A percentile compares a stretch with the other conserved stretches of the same genome.
Evolutionary conservation across 2,888 invertebrate species (phyloP).

Genomic region (Amblyteles armatorius): DNA sequence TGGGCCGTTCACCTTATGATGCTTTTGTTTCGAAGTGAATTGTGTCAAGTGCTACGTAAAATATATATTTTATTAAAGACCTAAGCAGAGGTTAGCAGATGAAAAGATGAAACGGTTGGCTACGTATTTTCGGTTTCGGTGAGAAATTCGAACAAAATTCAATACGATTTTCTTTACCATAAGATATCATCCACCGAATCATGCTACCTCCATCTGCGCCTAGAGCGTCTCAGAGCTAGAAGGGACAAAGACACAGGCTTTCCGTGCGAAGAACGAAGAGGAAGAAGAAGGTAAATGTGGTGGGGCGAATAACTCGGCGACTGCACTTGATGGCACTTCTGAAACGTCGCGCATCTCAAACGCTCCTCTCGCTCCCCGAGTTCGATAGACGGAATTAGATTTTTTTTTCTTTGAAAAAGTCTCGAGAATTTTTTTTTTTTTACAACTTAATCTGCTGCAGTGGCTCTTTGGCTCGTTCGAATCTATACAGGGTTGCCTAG

Average conservation of each 20-base stretch:
- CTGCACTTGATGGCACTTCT: conserved; percentile 59
- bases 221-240: neutral
- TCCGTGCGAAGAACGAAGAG: conserved; percentile 5
- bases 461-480: conserved; percentile 40
- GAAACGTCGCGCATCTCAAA: conserved; percentile 55
- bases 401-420: conserved; percentile 17
- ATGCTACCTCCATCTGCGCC: neutral
- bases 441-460: conserved; percentile 6
- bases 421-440: conserved; percentile 11
- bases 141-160: neutral
- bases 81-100: neutral
- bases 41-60: neutral
- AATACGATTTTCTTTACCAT: too few species aligned
- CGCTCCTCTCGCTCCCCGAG: conserved; percentile 41
- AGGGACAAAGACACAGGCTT: neutral
- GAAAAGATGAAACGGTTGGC: neutral
- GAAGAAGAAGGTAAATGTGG: conserved; percentile 25
- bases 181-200: neutral
- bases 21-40: neutral
- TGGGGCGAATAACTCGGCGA: conserved; percentile 54
- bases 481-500: conserved; percentile 50
- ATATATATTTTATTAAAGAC: neutral
- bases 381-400: conserved; percentile 37
- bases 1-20: too few species aligned
- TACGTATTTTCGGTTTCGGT: neutral